Evolutionary conservation across 2,113 vertebrate species (phyloP), one percentile per base, ranked within the genome.

Genomic region (Sigmodon hispidus): DNA sequence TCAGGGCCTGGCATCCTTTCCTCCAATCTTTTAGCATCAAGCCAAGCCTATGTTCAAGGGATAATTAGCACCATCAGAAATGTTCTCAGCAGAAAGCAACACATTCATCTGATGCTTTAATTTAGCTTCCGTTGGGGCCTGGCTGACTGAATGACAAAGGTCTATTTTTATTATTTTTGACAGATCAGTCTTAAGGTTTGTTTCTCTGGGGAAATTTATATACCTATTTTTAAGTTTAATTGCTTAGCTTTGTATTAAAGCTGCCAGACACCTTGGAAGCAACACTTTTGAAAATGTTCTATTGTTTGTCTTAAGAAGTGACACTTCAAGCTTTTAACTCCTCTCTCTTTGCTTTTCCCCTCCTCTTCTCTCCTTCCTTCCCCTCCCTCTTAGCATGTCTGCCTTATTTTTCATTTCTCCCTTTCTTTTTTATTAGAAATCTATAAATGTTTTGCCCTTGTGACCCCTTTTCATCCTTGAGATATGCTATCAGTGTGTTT

Each of bases 151-250:
- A 94, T 97, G 95, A 97, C 87, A 85, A 95, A 97, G 76, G 97
- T 97, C 90, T 96, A 50, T 55, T 96, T 97, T 97, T 98, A 98
- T 98, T 97, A 94, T 89, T 98, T 98, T 96, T 97, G 97, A 97
- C 86, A 97, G 86, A 90, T 90, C 65, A 95, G 70, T 17, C n/a
- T 97, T 96, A 94, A 90, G 36, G 95, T 98, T 98, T 76, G 6
- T 94, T 91, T 97, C 94, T 97, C 94, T 70, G 22, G 75, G 93
- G 95, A 97, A 97, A 97, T 3, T 19, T n/a, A 76, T 50, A 40
- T 29, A 94, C 73, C 94, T 97, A 90, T 97, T 97, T 97, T 97
- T 97, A 97, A 96, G 95, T 76, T 95, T 97, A 96, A 87, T 85
- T 96, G 48, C 91, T 98, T 87, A 86, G 61, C 95, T 97, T 97